Conservation (phyloP, 2,797 vertebrate species). For the Graptemys geographica region DNA sequence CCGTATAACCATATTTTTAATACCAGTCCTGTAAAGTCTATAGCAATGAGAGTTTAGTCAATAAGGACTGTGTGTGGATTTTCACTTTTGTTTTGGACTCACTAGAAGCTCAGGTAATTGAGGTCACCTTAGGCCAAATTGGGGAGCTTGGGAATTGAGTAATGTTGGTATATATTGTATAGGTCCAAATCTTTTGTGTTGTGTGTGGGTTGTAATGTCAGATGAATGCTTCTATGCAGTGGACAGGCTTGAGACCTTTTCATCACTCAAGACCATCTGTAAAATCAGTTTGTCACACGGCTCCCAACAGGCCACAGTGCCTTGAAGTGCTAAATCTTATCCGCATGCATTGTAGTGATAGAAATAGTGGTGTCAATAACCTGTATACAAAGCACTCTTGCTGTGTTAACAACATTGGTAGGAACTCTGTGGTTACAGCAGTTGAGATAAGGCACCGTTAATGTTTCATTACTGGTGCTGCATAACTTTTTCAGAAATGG, state of each 20-base stretch:
- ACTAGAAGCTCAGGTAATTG: not conserved
- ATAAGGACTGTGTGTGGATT: not conserved
- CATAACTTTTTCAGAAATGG: fast-evolving
- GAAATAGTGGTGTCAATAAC: fast-evolving
- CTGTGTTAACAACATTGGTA: fast-evolving
- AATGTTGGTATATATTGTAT: fast-evolving
- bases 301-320: fast-evolving
- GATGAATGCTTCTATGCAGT: not conserved
- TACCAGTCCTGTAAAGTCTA: not conserved
- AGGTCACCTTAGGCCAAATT: not conserved
- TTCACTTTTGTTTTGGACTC: not conserved
- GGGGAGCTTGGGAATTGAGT: not conserved
- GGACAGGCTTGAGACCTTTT: slow-evolving; percentile 3
- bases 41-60: not conserved
- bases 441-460: fast-evolving
- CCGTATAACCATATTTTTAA: not conserved
- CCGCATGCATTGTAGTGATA: fast-evolving
- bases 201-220: not conserved
- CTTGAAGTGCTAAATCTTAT: fast-evolving
- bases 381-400: fast-evolving
- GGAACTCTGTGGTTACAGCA: not conserved
- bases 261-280: not conserved
- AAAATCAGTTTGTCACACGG: not conserved
- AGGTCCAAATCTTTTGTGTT: not conserved
- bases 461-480: fast-evolving